Conservation (phyloP, 2,888 invertebrate species). For the Rambutsinella grinnellia region DNA sequence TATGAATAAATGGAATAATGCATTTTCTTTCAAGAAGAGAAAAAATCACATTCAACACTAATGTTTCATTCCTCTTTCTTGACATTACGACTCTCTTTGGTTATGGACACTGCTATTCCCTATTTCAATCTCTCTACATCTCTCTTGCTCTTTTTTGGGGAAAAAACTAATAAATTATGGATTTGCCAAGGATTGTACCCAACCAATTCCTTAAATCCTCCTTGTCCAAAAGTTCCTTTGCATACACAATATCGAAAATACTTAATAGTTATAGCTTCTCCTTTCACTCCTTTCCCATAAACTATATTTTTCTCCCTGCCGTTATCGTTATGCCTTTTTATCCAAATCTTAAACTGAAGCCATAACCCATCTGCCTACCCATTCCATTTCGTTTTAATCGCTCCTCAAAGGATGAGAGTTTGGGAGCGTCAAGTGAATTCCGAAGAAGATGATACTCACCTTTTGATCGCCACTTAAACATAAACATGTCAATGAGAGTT, state of each 20-base stretch:
- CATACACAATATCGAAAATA: constrained; percentile 3
- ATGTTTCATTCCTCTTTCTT: neutral
- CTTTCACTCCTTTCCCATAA: neutral
- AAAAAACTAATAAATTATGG: constrained; percentile 53
- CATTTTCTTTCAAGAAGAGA: neutral
- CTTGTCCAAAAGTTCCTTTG: too few relatives aligned
- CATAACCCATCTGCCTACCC: too few relatives aligned
- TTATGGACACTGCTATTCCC: constrained; percentile 30
- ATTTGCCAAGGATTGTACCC: constrained; percentile 57
- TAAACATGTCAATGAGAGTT: too few relatives aligned
- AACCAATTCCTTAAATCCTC: too few relatives aligned
- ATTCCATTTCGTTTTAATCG: too few relatives aligned
- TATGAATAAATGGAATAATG: neutral
- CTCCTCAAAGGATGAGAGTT: too few relatives aligned
- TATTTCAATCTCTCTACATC: too few relatives aligned
- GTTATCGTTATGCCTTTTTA: neutral
- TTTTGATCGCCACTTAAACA: too few relatives aligned
- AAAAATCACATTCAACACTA: neutral
- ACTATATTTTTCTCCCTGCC: too few relatives aligned
- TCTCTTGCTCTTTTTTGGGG: constrained; percentile 3
- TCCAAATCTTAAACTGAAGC: too few relatives aligned
- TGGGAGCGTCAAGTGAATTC: too few relatives aligned
- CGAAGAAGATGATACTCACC: too few relatives aligned
- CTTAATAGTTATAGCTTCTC: constrained; percentile 10
- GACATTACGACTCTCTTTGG: neutral